Percentiles rank a stretch among this genome's conserved stretches.
These are phyloP conservation scores for Hyposoter didymator DNA, from an alignment of 2,888 invertebrate genomes.

Conservation along the genomic window DNA sequence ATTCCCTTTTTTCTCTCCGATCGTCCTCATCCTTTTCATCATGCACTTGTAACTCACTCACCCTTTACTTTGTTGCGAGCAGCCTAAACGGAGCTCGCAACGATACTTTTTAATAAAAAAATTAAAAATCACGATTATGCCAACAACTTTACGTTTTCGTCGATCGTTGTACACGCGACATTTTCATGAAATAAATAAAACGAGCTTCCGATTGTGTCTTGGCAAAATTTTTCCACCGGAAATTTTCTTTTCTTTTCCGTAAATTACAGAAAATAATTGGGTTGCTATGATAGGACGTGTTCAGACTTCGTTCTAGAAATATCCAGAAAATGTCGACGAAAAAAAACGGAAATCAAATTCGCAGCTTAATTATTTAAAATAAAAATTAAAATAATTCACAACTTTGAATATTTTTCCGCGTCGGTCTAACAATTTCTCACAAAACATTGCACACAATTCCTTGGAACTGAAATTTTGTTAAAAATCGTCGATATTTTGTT, in stretches of 20 bases:
- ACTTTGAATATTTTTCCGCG: not conserved
- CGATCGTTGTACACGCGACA: conserved; percentile 1
- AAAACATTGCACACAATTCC: not conserved
- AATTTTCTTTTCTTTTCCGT: too few relatives aligned
- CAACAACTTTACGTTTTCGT: not conserved
- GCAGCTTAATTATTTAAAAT: not conserved
- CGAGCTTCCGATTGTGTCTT: too few relatives aligned
- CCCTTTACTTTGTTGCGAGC: conserved; percentile 18
- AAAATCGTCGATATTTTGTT: too few relatives aligned
- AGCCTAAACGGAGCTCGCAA: conserved; percentile 17
- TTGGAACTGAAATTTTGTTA: too few relatives aligned
- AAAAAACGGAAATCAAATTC: too few relatives aligned
- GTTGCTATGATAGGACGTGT: too few relatives aligned
- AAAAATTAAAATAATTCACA: not conserved
- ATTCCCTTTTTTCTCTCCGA: conserved; percentile 40
- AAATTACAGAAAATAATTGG: too few relatives aligned
- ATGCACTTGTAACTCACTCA: conserved; percentile 50
- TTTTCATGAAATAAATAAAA: not conserved
- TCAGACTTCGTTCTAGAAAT: too few relatives aligned
- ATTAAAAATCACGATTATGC: not conserved
- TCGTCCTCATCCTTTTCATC: conserved; percentile 42
- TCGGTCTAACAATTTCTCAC: conserved; percentile 1
- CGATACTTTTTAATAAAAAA: conserved; percentile 24
- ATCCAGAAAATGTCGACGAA: too few relatives aligned
- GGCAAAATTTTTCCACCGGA: too few relatives aligned